A percentile compares a stretch with the other conserved stretches of the same genome.
Evolutionary conservation across 2,797 vertebrate genomes (phyloP).

Genomic region (Acanthurus tractus): DNA sequence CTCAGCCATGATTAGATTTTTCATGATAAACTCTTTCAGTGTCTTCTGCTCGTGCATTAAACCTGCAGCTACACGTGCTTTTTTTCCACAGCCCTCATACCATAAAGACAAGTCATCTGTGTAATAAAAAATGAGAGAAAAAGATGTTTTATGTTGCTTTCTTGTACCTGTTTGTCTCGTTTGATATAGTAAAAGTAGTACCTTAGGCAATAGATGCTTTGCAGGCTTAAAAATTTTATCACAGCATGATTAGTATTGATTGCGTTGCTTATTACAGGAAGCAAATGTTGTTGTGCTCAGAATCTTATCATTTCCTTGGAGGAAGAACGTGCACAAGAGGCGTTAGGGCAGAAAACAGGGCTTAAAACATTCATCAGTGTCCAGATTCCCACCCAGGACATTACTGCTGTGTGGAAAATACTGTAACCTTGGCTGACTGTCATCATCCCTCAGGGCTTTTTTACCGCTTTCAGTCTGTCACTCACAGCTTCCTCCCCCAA

Average conservation of each 20-base stretch:
- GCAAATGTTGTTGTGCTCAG: slow-evolving; percentile 19
- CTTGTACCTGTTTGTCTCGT: not conserved
- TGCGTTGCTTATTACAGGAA: slow-evolving; percentile 40
- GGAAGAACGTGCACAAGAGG: slow-evolving; percentile 7
- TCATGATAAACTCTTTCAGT: slow-evolving; percentile 43
- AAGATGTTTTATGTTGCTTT: not conserved
- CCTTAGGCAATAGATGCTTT: not conserved
- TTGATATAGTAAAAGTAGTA: not conserved
- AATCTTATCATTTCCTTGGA: slow-evolving; percentile 38
- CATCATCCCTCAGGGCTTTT: slow-evolving; percentile 16
- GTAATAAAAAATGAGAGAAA: not conserved
- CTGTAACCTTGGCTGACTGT: slow-evolving; percentile 4
- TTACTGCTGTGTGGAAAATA: slow-evolving; percentile 14
- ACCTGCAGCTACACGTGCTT: slow-evolving; percentile 5
- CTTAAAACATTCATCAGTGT: slow-evolving; percentile 52
- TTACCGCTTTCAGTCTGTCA: not conserved
- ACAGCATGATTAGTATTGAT: slow-evolving; percentile 28
- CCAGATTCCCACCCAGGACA: slow-evolving; percentile 26
- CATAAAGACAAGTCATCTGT: not conserved
- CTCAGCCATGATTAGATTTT: slow-evolving; percentile 55
- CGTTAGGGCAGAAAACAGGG: slow-evolving; percentile 7
- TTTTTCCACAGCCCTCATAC: not conserved
- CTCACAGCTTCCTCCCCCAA: not conserved
- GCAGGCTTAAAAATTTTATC: slow-evolving; percentile 26
- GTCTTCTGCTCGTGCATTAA: slow-evolving; percentile 8